Evolutionary conservation across 2,797 vertebrate species (phyloP), one percentile per base, ranked within the genome.

Genomic region (Halcyon smyrnensis): DNA sequence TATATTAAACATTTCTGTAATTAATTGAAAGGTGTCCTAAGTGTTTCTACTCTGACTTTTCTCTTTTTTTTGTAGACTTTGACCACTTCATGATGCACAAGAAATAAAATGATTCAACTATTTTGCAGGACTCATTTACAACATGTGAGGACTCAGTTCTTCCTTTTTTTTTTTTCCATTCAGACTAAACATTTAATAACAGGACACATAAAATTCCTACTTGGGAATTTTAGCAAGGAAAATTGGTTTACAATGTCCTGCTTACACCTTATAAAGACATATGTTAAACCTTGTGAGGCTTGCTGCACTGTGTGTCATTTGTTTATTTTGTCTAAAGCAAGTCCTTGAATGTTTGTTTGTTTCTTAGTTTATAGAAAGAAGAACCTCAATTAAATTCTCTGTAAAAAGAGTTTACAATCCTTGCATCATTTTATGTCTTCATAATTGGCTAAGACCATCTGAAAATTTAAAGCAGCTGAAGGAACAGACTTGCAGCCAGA

Each of bases 191-290:
- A 94, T 94, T 86, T 85, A 96, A 83, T 95, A 96, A 94, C 51
- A 97, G 96, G 86, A 62, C 86, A 95, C 77, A 93, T 89, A 95
- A 97, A 97, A 95, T 91, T 85, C 37, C 75, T 97, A 51, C 84
- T 93, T 84, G 59, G 82, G 75, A 94, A 96, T 65, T 88, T 93
- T 85, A 96, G 84, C 62, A 89, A 91, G 71, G 94, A 81, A 97
- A 96, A 74, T 87, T 48, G 21, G 39, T 96, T 97, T 97, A 94
- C 67, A 94, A 75, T 95, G 43, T 95, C 81, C 65, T 75, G 65
- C 91, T 97, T 83, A 87, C 93, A 97, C 95, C 91, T 95, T 97
- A 89, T 97, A 97, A 97, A 98, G 87, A 50, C 69, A n/a, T 78
- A 91, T 94, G 83, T 94, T 96, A 96, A 93, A 94, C 87, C 85